Percentiles rank a stretch among this genome's conserved stretches.
Conservation (phyloP, 2,888 invertebrate species). For the Campoletis raptor region DNA sequence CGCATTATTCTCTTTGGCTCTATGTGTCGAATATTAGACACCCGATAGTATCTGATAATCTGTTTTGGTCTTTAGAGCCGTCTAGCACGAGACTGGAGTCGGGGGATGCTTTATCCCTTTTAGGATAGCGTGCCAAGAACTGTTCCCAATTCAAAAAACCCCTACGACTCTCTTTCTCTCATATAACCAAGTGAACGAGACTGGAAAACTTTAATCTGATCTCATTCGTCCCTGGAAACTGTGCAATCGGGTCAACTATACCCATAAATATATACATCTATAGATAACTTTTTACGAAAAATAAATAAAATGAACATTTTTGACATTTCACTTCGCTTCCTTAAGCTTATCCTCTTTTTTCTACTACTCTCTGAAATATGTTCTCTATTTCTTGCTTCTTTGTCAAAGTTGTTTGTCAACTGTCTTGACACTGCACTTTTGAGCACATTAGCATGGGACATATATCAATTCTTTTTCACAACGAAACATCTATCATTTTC, state of each 20-base stretch:
- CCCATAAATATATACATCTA: neutral
- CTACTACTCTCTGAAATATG: neutral
- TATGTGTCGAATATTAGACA: slow-evolving; percentile 2
- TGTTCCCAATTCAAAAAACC: slow-evolving; percentile 40
- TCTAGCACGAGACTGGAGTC: neutral
- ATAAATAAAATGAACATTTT: slow-evolving; percentile 22
- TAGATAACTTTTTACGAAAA: neutral
- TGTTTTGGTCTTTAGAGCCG: slow-evolving; percentile 14
- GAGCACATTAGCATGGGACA: neutral
- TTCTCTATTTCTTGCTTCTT: neutral
- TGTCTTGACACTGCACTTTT: neutral
- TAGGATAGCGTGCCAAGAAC: slow-evolving; percentile 61
- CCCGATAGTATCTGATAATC: slow-evolving; percentile 31
- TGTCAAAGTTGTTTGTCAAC: neutral
- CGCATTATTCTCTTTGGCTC: neutral
- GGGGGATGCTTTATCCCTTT: slow-evolving; percentile 41
- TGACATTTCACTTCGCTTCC: neutral
- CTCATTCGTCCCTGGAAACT: slow-evolving; percentile 52
- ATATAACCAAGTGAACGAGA: slow-evolving; percentile 47
- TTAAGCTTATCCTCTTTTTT: neutral
- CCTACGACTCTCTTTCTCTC: slow-evolving; percentile 28
- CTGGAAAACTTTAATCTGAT: slow-evolving; percentile 64
- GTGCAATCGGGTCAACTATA: slow-evolving; percentile 57
- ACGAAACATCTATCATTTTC: neutral
- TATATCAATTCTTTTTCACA: neutral